Evolutionary conservation across 2,113 vertebrate genomes (phyloP).

Genomic region (Balaeniceps rex): DNA sequence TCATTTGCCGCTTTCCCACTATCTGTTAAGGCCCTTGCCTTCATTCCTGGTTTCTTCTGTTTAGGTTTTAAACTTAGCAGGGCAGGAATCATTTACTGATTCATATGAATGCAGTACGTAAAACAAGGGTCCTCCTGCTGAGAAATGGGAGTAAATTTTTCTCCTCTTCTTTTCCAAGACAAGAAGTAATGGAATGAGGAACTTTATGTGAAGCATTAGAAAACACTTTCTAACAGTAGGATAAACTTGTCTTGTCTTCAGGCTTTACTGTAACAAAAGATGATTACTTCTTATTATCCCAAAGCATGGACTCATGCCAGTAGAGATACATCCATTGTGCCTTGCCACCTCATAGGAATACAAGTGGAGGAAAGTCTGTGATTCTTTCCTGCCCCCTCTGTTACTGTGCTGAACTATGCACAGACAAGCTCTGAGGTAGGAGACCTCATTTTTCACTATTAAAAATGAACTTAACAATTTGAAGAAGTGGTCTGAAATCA

Average conservation of each 20-base stretch:
- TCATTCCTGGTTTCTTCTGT: background rate
- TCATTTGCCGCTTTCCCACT: background rate
- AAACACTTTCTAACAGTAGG: background rate
- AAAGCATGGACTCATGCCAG: background rate
- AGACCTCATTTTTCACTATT: slow-evolving; percentile 35
- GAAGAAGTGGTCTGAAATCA: slow-evolving; percentile 29
- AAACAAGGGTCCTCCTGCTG: background rate
- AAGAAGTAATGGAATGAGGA: background rate
- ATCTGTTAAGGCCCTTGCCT: background rate
- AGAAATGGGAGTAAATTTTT: background rate
- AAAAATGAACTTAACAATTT: slow-evolving; percentile 20
- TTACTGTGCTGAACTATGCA: background rate
- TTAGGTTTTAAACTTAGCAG: background rate
- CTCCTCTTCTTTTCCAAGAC: background rate
- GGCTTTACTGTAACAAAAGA: background rate
- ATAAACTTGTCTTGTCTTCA: background rate
- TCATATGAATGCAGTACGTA: background rate
- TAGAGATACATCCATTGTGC: background rate
- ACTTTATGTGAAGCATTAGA: background rate
- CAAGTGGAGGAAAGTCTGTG: background rate
- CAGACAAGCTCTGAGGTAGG: background rate
- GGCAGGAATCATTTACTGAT: background rate
- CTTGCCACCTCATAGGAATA: background rate
- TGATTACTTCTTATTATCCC: background rate
- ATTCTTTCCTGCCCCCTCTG: background rate